phyloP scores from a whole-genome alignment of 2,888 invertebrate species.

The Dryomyza anilis region DNA sequence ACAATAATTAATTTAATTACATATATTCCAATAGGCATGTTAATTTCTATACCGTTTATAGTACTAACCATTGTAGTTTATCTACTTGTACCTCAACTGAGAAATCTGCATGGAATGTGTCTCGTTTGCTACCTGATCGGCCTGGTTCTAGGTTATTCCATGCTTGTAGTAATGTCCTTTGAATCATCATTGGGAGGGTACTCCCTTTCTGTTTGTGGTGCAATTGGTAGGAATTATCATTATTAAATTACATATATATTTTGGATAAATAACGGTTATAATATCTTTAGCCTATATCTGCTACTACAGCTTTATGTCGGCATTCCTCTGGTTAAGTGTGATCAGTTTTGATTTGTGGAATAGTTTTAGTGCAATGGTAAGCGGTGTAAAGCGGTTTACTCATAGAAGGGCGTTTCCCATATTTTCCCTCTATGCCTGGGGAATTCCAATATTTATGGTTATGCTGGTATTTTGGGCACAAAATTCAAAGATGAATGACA shows the following conservation, averaged over 20 bases:
- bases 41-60: constrained; percentile 73
- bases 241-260: too few species aligned
- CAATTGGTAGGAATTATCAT: too few species aligned
- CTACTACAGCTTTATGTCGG: constrained; percentile 76
- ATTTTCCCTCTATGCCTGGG: constrained; percentile 53
- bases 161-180: constrained; percentile 66
- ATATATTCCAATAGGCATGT: too few species aligned
- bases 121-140: constrained; percentile 74
- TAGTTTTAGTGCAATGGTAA: constrained; percentile 43
- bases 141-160: constrained; percentile 67
- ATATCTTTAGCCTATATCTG: constrained; percentile 43
- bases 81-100: constrained; percentile 69
- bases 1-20: too few species aligned
- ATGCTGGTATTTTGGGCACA: constrained; percentile 46
- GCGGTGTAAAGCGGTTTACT: constrained; percentile 34
- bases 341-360: constrained; percentile 86
- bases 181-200: too few species aligned
- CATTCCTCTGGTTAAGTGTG: constrained; percentile 84
- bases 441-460: constrained; percentile 44
- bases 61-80: constrained; percentile 73
- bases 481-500: constrained; percentile 28
- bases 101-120: constrained; percentile 74
- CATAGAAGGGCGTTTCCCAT: constrained; percentile 41
- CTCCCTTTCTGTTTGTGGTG: too few species aligned
- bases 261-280: too few species aligned